A percentile compares a stretch with the other conserved stretches of the same genome.
Evolutionary conservation across 2,113 vertebrate species (phyloP).

Genomic region (Scomber japonicus): DNA sequence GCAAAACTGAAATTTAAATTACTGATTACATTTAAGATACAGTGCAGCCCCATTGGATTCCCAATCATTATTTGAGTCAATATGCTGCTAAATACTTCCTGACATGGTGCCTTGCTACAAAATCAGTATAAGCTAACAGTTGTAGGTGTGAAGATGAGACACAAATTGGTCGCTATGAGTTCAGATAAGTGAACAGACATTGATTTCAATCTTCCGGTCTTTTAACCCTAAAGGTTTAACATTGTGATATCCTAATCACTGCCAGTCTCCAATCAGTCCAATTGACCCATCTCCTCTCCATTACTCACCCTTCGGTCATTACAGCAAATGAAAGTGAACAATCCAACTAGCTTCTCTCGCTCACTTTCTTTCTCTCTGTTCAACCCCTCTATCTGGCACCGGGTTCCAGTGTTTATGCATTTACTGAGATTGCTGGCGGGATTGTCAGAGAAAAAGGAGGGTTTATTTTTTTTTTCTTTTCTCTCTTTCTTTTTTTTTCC

Average conservation of each 20-base stretch:
- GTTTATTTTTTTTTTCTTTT: slow-evolving; percentile 89
- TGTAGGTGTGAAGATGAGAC: neutral
- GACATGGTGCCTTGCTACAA: neutral
- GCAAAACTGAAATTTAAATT: neutral
- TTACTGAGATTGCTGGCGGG: slow-evolving; percentile 92
- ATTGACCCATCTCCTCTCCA: slow-evolving; percentile 51
- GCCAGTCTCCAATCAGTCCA: slow-evolving; percentile 31
- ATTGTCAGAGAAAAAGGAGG: slow-evolving; percentile 87
- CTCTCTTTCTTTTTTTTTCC: slow-evolving; percentile 76
- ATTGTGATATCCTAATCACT: slow-evolving; percentile 8
- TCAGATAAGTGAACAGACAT: neutral
- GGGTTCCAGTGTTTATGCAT: slow-evolving; percentile 92
- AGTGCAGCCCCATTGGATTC: neutral
- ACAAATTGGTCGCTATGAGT: neutral
- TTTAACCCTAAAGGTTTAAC: slow-evolving; percentile 38
- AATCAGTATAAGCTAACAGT: neutral
- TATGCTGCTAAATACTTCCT: neutral
- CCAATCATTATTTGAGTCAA: neutral
- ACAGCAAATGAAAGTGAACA: slow-evolving; percentile 66
- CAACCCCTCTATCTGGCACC: slow-evolving; percentile 81
- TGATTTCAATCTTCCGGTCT: slow-evolving; percentile 27
- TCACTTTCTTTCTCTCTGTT: slow-evolving; percentile 62
- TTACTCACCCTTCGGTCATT: slow-evolving; percentile 48
- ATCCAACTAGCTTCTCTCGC: slow-evolving; percentile 54
- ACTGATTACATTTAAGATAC: neutral